These are phyloP conservation scores for Harlomillsia oculata DNA, from an alignment of 1,140 invertebrate genomes.

Conservation along the genomic window DNA sequence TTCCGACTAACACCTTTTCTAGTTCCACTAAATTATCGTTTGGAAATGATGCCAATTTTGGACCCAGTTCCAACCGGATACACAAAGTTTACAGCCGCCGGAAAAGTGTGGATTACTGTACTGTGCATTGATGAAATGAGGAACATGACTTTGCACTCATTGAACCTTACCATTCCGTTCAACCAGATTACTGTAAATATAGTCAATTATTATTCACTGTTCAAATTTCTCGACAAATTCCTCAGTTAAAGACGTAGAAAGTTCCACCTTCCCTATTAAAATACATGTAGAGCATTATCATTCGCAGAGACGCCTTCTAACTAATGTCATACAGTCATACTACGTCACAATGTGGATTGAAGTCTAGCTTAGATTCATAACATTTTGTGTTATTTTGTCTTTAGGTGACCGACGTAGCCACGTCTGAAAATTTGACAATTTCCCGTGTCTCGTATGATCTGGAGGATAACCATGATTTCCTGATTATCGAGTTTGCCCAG, in stretches of 20 bases:
- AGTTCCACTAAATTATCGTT: not conserved
- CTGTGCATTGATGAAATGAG: not conserved
- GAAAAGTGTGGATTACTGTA: conserved; percentile 7
- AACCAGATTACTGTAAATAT: not conserved
- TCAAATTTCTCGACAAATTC: not conserved
- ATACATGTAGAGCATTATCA: too few relatives aligned
- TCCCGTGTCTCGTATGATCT: conserved; percentile 5
- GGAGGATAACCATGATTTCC: conserved; percentile 15
- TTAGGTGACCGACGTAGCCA: not conserved
- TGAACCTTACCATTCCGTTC: conserved; percentile 20
- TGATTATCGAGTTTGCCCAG: not conserved
- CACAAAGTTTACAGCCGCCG: conserved; percentile 12
- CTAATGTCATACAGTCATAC: too few relatives aligned
- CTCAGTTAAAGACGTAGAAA: not conserved
- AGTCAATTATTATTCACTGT: not conserved
- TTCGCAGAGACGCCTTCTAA: too few relatives aligned
- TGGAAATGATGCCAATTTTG: conserved; percentile 14
- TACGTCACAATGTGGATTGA: too few relatives aligned
- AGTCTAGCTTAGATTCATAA: too few relatives aligned
- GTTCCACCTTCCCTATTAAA: too few relatives aligned
- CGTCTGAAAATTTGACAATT: not conserved
- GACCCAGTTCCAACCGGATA: conserved; percentile 1
- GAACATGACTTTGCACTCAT: conserved; percentile 10
- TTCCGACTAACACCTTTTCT: too few relatives aligned
- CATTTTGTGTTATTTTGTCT: not conserved